Base-by-base conservation (phyloP, 2,113 vertebrate species). In the Chelonoidis abingdonii region DNA sequence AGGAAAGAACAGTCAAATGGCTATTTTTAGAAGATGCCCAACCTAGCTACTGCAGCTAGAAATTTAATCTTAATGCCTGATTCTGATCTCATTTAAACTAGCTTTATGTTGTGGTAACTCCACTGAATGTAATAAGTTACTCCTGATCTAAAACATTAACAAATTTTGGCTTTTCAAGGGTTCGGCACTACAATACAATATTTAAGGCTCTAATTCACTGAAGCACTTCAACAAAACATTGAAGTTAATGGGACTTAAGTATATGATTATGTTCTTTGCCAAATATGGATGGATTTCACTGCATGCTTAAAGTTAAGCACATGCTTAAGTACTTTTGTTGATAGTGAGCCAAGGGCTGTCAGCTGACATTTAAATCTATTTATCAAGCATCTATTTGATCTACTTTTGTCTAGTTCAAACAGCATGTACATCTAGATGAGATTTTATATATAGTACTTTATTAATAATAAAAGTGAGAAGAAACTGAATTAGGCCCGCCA, bases 251-350 rank as follows among this genome's bases (percentile, higher is more conserved):
- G 59, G 5, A 57, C 10, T 35, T 81, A 38, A 81, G 16, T 25
- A 50, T 81, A 47, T 47, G 41, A 25, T 72, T 72, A 72, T 21
- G 56, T 3, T 72, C 22, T 89, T 78, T 89, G 16, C 78, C 29
- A 35, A 75, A 21, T 79, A 76, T 31, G 86, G n/a, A 56, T 82
- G 22, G 41, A 83, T 57, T 21, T 12, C 12, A 7, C 5, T 83
- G 25, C 1, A 5, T 0, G 0, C 59, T 89, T 57, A 75, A 25
- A 83, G 3, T 1, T 49, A 4, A 13, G 29, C 41, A 8, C 4
- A 56, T 81, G 78, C 80, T 22, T 56, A 35, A 91, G 3, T 82
- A 9, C 79, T 82, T 88, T 86, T 2, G 52, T 84, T 82, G 52
- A 80, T 2, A 65, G 1, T 57, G 10, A 41, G 14, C 17, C 16